A percentile compares a stretch with the other conserved stretches of the same genome.
These are phyloP conservation scores for Timema podura DNA, from an alignment of 2,888 invertebrate species.

Conservation along the genomic window DNA sequence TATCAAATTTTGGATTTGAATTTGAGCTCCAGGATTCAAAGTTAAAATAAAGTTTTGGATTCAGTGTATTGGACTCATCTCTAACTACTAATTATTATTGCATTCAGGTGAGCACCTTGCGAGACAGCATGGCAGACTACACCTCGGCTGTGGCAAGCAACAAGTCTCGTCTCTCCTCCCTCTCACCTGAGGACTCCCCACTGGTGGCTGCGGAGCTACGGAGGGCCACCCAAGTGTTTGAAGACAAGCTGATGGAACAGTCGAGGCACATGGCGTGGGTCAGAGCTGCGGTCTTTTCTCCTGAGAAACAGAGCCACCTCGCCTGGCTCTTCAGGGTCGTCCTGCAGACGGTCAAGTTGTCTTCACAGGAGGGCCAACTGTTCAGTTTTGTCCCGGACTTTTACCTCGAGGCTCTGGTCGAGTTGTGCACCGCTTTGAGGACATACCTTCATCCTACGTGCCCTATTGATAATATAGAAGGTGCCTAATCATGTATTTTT, in stretches of 20 bases:
- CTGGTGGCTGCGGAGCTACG: conserved; percentile 47
- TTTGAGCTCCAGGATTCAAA: too few species aligned
- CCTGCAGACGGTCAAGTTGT: conserved; percentile 55
- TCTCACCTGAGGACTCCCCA: not conserved
- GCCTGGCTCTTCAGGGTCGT: conserved; percentile 58
- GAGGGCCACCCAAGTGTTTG: conserved; percentile 57
- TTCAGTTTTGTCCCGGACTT: conserved; percentile 71
- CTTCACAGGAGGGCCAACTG: conserved; percentile 57
- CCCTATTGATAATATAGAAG: conserved; percentile 52
- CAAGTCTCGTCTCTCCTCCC: conserved; percentile 45
- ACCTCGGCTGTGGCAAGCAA: conserved; percentile 58
- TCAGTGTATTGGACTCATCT: too few species aligned
- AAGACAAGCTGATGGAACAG: conserved; percentile 55
- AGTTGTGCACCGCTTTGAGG: conserved; percentile 59
- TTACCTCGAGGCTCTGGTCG: conserved; percentile 64
- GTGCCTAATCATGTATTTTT: conserved; percentile 44
- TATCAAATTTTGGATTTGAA: too few species aligned
- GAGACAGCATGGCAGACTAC: conserved; percentile 64
- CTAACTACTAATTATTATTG: too few species aligned
- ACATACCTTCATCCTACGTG: conserved; percentile 63
- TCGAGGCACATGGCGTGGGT: conserved; percentile 65
- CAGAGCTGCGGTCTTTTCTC: conserved; percentile 61
- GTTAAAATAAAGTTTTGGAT: too few species aligned
- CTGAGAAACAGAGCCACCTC: conserved; percentile 57
- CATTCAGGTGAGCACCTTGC: conserved; percentile 46